A percentile compares a stretch with the other conserved stretches of the same genome.
phyloP scores from a whole-genome alignment of 2,113 vertebrate species.

The Acinonyx jubatus region DNA sequence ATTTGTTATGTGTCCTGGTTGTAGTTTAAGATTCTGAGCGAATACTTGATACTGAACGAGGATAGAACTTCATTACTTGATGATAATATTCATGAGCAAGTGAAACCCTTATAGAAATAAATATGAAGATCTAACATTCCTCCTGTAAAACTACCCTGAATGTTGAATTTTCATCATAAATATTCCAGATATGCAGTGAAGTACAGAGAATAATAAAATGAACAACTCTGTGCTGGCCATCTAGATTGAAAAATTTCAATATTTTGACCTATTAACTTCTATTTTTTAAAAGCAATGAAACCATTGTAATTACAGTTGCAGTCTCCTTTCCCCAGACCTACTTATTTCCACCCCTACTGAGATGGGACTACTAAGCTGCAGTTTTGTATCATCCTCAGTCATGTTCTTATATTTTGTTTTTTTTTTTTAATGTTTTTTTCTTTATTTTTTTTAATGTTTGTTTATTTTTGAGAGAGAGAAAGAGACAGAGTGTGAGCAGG shows the following conservation, averaged over 20 bases:
- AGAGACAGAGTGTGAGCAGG: too few relatives aligned
- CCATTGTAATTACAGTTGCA: neutral
- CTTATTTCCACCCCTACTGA: neutral
- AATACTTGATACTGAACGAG: neutral
- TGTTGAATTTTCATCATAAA: neutral
- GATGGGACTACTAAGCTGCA: neutral
- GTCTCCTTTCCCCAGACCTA: neutral
- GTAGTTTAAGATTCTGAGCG: neutral
- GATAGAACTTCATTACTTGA: neutral
- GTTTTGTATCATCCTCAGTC: neutral
- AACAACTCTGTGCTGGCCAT: neutral
- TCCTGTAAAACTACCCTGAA: neutral
- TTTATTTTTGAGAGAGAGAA: too few relatives aligned
- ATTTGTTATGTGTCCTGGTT: neutral
- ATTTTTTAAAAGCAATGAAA: neutral
- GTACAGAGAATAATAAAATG: neutral
- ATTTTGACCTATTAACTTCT: neutral
- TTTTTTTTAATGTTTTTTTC: too few relatives aligned
- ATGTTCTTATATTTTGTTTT: neutral
- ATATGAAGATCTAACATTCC: neutral
- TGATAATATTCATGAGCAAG: neutral
- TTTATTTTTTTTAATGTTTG: too few relatives aligned
- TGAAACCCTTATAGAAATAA: neutral
- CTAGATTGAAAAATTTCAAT: neutral
- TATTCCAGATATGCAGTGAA: neutral